A percentile compares a stretch with the other conserved stretches of the same genome.
These are phyloP conservation scores for Cephus runcator DNA, from an alignment of 2,888 invertebrate species.

Conservation along the genomic window DNA sequence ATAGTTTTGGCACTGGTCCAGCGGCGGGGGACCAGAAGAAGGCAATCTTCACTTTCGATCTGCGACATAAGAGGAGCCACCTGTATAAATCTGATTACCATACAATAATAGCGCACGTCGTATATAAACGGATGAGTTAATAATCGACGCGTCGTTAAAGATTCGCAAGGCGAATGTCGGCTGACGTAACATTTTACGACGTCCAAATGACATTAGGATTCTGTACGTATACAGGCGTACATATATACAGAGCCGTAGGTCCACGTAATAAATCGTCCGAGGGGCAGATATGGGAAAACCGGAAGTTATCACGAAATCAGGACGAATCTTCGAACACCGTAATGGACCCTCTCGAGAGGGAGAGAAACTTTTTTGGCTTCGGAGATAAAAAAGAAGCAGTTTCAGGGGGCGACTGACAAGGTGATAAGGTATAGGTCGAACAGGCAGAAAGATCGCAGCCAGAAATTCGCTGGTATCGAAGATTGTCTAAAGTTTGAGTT, in stretches of 20 bases:
- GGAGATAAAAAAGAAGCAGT: too few relatives aligned
- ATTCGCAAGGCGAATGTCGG: background rate
- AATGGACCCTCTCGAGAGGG: background rate
- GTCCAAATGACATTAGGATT: background rate
- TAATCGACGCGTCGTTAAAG: background rate
- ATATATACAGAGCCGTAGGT: background rate
- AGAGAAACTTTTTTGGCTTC: background rate
- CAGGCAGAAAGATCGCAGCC: background rate
- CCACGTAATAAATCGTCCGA: background rate
- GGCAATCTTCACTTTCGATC: constrained; percentile 53
- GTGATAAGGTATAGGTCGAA: background rate
- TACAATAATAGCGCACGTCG: background rate
- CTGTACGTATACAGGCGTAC: background rate
- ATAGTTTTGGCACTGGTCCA: constrained; percentile 14
- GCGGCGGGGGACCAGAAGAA: constrained; percentile 11
- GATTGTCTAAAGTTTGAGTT: background rate
- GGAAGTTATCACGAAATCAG: background rate
- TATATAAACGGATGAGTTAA: background rate
- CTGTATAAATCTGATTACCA: constrained; percentile 31
- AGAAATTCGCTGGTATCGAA: background rate
- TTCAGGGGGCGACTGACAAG: background rate
- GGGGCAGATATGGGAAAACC: background rate
- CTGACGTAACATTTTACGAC: background rate
- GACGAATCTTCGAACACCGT: background rate
- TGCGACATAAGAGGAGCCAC: constrained; percentile 22